Conservation (phyloP, 2,797 vertebrate genomes). For the Tapirus indicus region DNA sequence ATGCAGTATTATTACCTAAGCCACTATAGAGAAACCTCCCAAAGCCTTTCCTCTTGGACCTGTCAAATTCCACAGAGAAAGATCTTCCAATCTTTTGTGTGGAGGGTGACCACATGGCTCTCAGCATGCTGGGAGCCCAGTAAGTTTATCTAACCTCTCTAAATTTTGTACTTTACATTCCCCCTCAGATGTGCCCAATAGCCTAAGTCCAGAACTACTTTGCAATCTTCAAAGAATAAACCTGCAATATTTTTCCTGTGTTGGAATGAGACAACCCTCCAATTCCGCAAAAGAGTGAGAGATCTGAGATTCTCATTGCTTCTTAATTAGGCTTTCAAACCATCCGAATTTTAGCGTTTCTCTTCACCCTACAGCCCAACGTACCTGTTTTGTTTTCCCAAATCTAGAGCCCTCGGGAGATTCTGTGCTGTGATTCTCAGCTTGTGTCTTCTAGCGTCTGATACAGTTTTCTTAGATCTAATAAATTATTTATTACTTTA, state of each 20-base stretch:
- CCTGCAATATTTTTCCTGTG: not conserved
- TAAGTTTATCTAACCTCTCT: not conserved
- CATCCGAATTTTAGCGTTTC: not conserved
- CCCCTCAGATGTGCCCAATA: not conserved
- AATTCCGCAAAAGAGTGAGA: not conserved
- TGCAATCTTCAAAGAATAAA: not conserved
- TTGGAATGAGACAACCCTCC: not conserved
- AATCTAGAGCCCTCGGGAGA: not conserved
- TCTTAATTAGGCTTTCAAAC: not conserved
- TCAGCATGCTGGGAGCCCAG: not conserved
- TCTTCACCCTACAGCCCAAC: not conserved
- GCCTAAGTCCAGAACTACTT: not conserved
- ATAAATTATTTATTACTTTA: not conserved
- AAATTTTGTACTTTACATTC: not conserved
- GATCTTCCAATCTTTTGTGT: not conserved
- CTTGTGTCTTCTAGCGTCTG: not conserved
- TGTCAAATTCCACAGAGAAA: not conserved
- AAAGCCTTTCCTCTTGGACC: not conserved
- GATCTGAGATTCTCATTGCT: not conserved
- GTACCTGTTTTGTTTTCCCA: not conserved
- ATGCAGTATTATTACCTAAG: not conserved
- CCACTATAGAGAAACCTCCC: not conserved
- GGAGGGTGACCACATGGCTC: not conserved
- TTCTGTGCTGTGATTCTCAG: not conserved
- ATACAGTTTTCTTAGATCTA: not conserved